Evolutionary conservation across 64 coral and sea anemone genomes (phyloP).

Genomic region (Porites australiensis): DNA sequence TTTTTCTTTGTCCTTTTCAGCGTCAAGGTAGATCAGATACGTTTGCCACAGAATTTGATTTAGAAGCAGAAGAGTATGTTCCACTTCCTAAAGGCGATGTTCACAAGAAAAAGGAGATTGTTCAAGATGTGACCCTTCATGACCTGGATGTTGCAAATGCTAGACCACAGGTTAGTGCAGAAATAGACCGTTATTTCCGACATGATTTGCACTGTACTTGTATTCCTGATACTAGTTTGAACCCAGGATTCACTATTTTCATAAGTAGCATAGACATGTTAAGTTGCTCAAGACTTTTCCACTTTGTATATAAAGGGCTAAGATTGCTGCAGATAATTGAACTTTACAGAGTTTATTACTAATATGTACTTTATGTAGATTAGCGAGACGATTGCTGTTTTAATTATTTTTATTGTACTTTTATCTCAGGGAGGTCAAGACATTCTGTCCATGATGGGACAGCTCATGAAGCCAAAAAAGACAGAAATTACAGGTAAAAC

Average conservation of each 20-base stretch:
- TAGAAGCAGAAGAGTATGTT: constrained; percentile 98
- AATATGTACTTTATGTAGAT: no score
- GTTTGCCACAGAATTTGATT: constrained; percentile 99
- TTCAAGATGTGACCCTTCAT: constrained; percentile 98
- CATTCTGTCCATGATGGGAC: constrained; percentile 99
- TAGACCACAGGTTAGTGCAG: constrained; percentile 83
- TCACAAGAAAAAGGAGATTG: constrained; percentile 99
- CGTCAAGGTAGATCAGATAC: constrained; percentile 98
- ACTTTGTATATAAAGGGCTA: no score
- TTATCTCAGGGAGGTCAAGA: constrained; percentile 87
- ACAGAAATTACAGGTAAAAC: constrained; percentile 97
- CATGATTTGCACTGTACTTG: no score
- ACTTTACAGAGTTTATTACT: no score
- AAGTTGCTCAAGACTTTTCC: no score
- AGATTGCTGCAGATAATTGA: no score
- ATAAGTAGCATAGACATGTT: no score
- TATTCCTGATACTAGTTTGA: no score
- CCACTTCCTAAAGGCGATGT: constrained; percentile 99
- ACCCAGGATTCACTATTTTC: no score
- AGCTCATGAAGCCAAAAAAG: constrained; percentile 99
- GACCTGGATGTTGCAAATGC: constrained; percentile 99
- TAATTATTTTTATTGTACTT: neutral
- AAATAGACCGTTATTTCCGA: no score
- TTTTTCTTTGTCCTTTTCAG: constrained; percentile 55
- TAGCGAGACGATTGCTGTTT: no score